Percentiles rank a stretch among this genome's conserved stretches.
Conservation (phyloP, 2,797 vertebrate species). For the Pelodytes ibericus region DNA sequence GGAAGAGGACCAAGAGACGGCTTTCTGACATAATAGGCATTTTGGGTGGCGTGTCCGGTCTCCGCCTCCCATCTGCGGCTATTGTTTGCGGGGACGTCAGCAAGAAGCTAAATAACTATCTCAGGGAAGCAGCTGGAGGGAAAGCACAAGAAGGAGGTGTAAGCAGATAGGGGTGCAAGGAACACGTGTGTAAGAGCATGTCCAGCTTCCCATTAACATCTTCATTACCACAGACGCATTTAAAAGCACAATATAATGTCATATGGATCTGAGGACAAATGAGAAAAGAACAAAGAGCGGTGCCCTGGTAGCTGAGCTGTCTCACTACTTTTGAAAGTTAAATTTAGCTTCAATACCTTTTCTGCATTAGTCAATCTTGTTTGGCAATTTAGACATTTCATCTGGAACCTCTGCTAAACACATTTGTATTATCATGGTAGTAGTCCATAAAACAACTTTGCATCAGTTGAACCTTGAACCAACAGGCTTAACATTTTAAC, state of each 20-base stretch:
- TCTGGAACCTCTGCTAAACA: too few species aligned
- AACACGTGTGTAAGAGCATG: constrained; percentile 8
- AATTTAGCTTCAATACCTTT: too few species aligned
- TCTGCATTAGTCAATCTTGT: too few species aligned
- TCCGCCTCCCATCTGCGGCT: constrained; percentile 51
- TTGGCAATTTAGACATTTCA: too few species aligned
- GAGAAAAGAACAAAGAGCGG: too few species aligned
- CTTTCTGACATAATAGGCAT: constrained; percentile 48
- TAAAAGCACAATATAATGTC: background rate
- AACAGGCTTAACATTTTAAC: too few species aligned
- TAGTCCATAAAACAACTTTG: too few species aligned
- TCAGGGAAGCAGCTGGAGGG: constrained; percentile 39
- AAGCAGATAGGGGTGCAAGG: constrained; percentile 14
- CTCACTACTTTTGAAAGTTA: too few species aligned
- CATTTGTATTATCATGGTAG: too few species aligned
- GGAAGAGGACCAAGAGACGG: constrained; percentile 14
- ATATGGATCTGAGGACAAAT: too few species aligned
- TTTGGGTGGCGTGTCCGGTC: constrained; percentile 51
- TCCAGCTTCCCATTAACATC: constrained; percentile 25
- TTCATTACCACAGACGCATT: background rate
- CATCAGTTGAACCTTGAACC: too few species aligned
- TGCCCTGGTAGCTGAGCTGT: too few species aligned
- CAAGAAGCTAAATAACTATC: constrained; percentile 46
- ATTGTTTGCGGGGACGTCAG: constrained; percentile 52
- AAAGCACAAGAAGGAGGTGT: constrained; percentile 33